Conservation (phyloP, 2,888 invertebrate genomes). For the Drosophila barbarae region DNA sequence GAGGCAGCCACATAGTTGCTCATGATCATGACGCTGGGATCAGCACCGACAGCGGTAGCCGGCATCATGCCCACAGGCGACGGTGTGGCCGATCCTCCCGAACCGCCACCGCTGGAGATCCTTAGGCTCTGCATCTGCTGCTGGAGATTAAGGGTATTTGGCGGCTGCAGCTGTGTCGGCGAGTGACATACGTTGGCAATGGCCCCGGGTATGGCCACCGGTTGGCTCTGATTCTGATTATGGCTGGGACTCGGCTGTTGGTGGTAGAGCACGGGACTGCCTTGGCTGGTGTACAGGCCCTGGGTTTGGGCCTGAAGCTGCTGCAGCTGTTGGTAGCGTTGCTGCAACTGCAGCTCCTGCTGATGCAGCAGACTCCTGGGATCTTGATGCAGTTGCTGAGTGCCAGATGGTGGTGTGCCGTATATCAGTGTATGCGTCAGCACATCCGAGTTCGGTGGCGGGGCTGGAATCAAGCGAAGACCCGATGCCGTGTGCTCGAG, state of each 20-base stretch:
- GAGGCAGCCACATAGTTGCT: constrained; percentile 80
- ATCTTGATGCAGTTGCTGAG: constrained; percentile 73
- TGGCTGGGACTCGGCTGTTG: constrained; percentile 45
- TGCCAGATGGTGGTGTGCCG: constrained; percentile 76
- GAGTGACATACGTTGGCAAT: constrained; percentile 44
- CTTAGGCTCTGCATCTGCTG: constrained; percentile 78
- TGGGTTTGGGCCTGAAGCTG: constrained; percentile 78
- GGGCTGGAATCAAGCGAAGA: constrained; percentile 51
- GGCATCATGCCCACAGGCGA: constrained; percentile 64
- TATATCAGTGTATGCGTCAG: constrained; percentile 78
- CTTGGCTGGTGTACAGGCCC: constrained; percentile 69
- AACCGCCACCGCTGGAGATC: constrained; percentile 58
- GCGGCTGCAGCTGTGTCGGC: constrained; percentile 46
- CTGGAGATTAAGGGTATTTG: constrained; percentile 22
- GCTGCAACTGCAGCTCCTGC: constrained; percentile 78
- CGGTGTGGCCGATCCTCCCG: constrained; percentile 55
- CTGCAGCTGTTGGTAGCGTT: constrained; percentile 78
- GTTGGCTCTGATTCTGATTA: constrained; percentile 42
- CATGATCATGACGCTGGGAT: constrained; percentile 59
- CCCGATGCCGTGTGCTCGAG: constrained; percentile 65
- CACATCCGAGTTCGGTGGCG: constrained; percentile 69
- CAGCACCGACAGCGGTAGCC: constrained; percentile 22
- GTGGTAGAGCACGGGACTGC: constrained; percentile 54
- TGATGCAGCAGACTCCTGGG: constrained; percentile 77
- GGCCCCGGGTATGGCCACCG: constrained; percentile 61